A percentile compares a stretch with the other conserved stretches of the same genome.
These are phyloP conservation scores for Cetonia aurata DNA, from an alignment of 2,888 invertebrate genomes.

Conservation along the genomic window DNA sequence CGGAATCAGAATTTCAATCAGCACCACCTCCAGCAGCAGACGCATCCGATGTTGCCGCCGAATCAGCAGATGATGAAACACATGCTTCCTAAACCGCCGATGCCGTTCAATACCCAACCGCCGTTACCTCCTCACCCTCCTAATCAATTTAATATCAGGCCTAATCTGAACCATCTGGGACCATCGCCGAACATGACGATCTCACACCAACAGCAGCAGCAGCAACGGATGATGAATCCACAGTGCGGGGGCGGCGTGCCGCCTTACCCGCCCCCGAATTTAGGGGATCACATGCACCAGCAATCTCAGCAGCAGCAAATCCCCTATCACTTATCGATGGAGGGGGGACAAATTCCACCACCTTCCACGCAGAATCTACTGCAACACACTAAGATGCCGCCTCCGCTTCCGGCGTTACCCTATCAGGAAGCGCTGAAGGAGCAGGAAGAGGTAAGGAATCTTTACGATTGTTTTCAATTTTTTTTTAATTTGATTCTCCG, in stretches of 20 bases:
- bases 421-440: conserved; percentile 52
- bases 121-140: conserved; percentile 21
- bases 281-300: background rate
- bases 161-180: conserved; percentile 33
- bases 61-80: conserved; percentile 33
- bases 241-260: background rate
- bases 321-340: conserved; percentile 6
- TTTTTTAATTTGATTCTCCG: conserved; percentile 4
- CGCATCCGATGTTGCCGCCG: conserved; percentile 29
- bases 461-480: background rate
- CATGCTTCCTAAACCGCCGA: conserved; percentile 18
- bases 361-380: background rate
- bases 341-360: conserved; percentile 19
- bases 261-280: background rate
- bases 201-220: conserved; percentile 27
- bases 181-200: background rate
- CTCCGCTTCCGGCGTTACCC: conserved; percentile 57
- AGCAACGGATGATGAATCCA: background rate
- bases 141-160: conserved; percentile 38
- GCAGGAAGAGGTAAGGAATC: conserved; percentile 34
- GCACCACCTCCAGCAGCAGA: background rate
- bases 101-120: conserved; percentile 19
- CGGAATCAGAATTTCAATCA: conserved; percentile 32
- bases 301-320: conserved; percentile 17
- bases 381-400: conserved; percentile 14